Conservation (phyloP, 2,797 vertebrate genomes). For the Sarcoramphus papa region DNA sequence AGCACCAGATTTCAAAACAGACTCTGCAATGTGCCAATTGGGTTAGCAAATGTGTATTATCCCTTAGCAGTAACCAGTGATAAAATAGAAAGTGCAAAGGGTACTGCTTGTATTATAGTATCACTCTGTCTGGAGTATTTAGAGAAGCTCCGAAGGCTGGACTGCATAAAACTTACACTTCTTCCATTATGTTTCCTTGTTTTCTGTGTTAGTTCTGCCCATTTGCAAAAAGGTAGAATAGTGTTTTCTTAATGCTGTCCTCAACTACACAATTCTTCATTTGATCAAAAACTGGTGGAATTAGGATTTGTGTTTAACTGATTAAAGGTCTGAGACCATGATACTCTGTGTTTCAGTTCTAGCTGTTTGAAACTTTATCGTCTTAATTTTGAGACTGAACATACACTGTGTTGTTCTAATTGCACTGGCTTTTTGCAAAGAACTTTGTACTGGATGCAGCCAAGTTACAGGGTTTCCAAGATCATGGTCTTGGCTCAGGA, state of each 20-base stretch:
- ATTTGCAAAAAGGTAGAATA: constrained; percentile 9
- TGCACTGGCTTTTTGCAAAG: constrained; percentile 57
- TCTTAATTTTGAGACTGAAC: constrained; percentile 52
- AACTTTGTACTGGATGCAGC: constrained; percentile 52
- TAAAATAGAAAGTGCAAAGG: background rate
- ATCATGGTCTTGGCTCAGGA: constrained; percentile 48
- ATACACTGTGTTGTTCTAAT: constrained; percentile 57
- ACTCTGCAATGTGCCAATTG: background rate
- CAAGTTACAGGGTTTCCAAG: constrained; percentile 60
- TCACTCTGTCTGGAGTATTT: background rate
- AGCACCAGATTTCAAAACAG: background rate
- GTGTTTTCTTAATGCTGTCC: background rate
- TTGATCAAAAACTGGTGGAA: background rate
- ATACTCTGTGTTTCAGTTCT: constrained; percentile 12
- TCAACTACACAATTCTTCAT: background rate
- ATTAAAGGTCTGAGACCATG: background rate
- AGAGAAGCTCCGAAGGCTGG: background rate
- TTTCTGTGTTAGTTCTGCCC: background rate
- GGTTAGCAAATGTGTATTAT: background rate
- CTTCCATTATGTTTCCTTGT: background rate
- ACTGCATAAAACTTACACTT: background rate
- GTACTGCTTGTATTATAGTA: background rate
- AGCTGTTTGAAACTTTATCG: constrained; percentile 50
- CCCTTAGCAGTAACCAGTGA: background rate
- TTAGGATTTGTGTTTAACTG: background rate